Evolutionary conservation across 2,113 vertebrate species (phyloP), one percentile per base, ranked within the genome.

Genomic region (Pedetes capensis): DNA sequence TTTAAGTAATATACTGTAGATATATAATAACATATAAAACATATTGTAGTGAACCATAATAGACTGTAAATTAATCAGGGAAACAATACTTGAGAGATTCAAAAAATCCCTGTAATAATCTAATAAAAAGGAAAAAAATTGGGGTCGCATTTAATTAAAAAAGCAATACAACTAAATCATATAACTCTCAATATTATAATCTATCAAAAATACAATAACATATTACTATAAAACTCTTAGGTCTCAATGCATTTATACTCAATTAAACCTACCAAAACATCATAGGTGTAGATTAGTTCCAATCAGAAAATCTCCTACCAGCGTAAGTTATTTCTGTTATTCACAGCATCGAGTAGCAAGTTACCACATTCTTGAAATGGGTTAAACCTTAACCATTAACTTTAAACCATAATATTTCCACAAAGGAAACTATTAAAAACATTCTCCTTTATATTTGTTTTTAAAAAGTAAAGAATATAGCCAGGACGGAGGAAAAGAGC

Each of bases 31-130:
- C 17, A 88, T 53, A 49, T 61, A 74, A 93, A 83, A 39, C 3
- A 47, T 25, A 39, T 29, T 89, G 0, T 32, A n/a, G 27, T 76
- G 61, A 92, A 63, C 17, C 34, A 39, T 49, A 94, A 84, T 61
- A 23, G 23, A 75, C 86, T 91, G 75, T 89, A 95, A 94, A 87
- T 57, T 89, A 13, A 0, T 80, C 87, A 64, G 3, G 5, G 81
- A 91, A 97, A 95, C 93, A 71, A 71, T 23, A 75, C n/a, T 94
- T 95, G 55, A 93, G 53, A 76, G 0, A 17, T 8, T 76, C 37
- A 96, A 91, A 7, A 10, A 96, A 79, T 51, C 25, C 3, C 59
- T 69, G 83, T 63, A 90, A 94, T 29, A 79, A 89, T 14, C 42
- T 83, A 55, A 74, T n/a, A 63, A 66, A 86, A 59, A 32, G 37